Base-by-base conservation (phyloP, 2,888 invertebrate species). In the Polietes domitor region DNA sequence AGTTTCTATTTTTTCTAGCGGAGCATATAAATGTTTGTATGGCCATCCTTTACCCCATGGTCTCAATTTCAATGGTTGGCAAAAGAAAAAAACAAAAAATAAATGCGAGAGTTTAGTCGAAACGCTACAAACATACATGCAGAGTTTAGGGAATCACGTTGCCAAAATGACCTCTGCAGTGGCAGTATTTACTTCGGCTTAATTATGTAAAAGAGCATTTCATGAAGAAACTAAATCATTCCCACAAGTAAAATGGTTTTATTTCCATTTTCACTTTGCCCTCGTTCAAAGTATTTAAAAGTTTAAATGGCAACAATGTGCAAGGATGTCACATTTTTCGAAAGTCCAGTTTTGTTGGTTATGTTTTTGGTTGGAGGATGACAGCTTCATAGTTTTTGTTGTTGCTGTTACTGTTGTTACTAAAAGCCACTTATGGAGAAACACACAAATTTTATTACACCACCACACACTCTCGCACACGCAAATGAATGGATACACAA, bases 381-480 rank as follows among this genome's bases (percentile, higher is more conserved):
- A 21, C n/a, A n/a, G 24, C 21, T 1, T 9, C 37, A 37, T 37
- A 9, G 15, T 24, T 58, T 58, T 58, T n/a, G n/a, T n/a, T n/a
- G 1, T 55, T 41, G 4, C 15, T 24, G 55, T 55, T 24, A n/a
- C n/a, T 50, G 19, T 50, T 50, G 10, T 26, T 58, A 6, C 58
- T 26, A 21, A 58, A 55, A 50, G 5, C 50, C 58, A 15, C 58
- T 58, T 58, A 58, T 58, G 58, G 6, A 58, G 26, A 24, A 1
- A 58, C 58, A 26, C 10, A 58, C 58, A 26, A 58, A 26, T 58
- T 58, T 58, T 58, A 58, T 58, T 58, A 58, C 26, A 15, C 26
- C 58, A 26, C 12, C 24, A 24, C 58, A 58, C 26, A 58, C 26
- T 7, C n/a, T 17, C 6, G 10, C 15, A 24, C 58, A 10, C n/a